Evolutionary conservation across 2,113 vertebrate species (phyloP).

Genomic region (Columba janthina): DNA sequence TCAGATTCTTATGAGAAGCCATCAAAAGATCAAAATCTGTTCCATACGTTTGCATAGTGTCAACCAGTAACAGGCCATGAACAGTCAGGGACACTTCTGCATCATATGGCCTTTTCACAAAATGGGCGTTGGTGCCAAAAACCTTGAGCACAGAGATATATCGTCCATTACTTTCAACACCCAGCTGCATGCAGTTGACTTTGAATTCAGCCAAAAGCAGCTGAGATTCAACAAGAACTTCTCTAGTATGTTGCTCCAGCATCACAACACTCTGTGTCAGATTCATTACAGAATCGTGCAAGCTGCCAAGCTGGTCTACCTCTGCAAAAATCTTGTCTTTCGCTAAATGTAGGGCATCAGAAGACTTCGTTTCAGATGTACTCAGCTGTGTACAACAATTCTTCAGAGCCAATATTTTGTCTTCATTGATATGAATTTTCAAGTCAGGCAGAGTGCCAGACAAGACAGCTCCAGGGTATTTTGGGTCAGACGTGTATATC

Average conservation of each 20-base stretch:
- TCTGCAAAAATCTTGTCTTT: slow-evolving; percentile 88
- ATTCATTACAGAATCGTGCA: slow-evolving; percentile 90
- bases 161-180: slow-evolving; percentile 90
- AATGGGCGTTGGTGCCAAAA: slow-evolving; percentile 93
- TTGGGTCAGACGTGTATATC: slow-evolving; percentile 95
- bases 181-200: slow-evolving; percentile 96
- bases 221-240: slow-evolving; percentile 93
- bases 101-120: slow-evolving; percentile 96
- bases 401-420: slow-evolving; percentile 91
- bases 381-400: slow-evolving; percentile 86
- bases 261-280: slow-evolving; percentile 92
- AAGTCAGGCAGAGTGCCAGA: slow-evolving; percentile 93
- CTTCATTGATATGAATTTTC: slow-evolving; percentile 96
- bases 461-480: slow-evolving; percentile 91
- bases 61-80: slow-evolving; percentile 92
- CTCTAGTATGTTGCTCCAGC: slow-evolving; percentile 91
- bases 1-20: slow-evolving; percentile 96
- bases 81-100: slow-evolving; percentile 92
- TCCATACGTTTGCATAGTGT: slow-evolving; percentile 95
- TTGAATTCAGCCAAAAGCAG: slow-evolving; percentile 94
- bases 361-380: slow-evolving; percentile 71
- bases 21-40: slow-evolving; percentile 96
- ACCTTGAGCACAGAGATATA: slow-evolving; percentile 98
- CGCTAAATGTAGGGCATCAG: slow-evolving; percentile 78
- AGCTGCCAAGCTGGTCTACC: slow-evolving; percentile 83